Conservation (phyloP, 2,797 vertebrate species). For the Cossypha heuglini region DNA sequence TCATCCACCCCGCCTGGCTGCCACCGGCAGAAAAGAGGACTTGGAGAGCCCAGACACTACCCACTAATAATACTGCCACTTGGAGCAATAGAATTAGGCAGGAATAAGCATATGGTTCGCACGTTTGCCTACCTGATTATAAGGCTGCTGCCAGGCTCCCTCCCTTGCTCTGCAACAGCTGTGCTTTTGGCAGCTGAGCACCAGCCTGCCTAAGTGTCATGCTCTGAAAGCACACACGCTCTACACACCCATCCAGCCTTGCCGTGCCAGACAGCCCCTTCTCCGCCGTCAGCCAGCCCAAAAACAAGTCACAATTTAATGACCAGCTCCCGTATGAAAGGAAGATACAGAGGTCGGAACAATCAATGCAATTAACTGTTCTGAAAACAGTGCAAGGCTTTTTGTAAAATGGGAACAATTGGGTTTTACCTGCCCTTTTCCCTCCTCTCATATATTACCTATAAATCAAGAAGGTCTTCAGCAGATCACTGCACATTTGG, state of each 20-base stretch:
- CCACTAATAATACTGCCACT: background rate
- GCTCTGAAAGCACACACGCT: constrained; percentile 36
- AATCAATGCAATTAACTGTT: background rate
- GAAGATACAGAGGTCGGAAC: background rate
- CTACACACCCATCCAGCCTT: background rate
- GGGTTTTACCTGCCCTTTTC: background rate
- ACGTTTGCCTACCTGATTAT: constrained; percentile 57
- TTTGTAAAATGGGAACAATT: background rate
- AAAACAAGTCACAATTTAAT: constrained; percentile 37
- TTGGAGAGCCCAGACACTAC: background rate
- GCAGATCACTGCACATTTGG: background rate
- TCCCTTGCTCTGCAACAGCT: constrained; percentile 21
- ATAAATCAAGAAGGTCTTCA: background rate
- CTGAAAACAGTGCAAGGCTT: background rate
- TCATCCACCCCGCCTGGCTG: background rate
- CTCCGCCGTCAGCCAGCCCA: background rate
- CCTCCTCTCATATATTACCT: background rate
- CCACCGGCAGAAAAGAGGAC: background rate
- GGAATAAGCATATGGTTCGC: background rate
- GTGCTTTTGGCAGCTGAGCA: constrained; percentile 42
- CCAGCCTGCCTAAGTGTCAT: constrained; percentile 6
- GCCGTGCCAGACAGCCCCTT: constrained; percentile 61
- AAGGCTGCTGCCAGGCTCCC: background rate
- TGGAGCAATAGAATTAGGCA: background rate
- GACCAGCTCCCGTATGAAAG: background rate